phyloP scores from a whole-genome alignment of 1,140 invertebrate genomes.

The Drosophila athabasca region DNA sequence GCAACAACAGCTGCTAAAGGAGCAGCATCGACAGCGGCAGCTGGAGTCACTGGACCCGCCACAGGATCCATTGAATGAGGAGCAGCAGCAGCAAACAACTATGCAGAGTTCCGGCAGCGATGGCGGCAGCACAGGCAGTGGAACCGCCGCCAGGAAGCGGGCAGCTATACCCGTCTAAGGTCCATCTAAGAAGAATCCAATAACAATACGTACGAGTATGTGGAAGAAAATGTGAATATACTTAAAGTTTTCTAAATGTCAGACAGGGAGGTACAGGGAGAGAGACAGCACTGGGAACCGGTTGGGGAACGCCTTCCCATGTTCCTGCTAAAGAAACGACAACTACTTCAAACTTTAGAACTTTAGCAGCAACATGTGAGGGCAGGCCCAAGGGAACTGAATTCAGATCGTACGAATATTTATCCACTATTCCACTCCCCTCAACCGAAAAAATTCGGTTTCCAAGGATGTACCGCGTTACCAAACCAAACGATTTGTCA shows the following conservation, averaged over 20 bases:
- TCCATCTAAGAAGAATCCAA: neutral
- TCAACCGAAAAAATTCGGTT: too few relatives aligned
- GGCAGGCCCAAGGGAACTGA: too few relatives aligned
- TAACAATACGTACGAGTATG: neutral
- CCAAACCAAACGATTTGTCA: constrained; percentile 39
- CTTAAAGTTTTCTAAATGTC: neutral
- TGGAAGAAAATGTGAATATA: constrained; percentile 14
- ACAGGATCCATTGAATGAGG: constrained; percentile 19
- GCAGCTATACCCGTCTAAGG: constrained; percentile 75
- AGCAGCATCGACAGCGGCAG: constrained; percentile 59
- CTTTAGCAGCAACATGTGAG: too few relatives aligned
- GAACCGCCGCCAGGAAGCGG: constrained; percentile 64
- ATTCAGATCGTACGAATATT: too few relatives aligned
- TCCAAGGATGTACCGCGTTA: too few relatives aligned
- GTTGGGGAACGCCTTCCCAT: neutral
- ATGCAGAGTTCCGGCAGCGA: constrained; percentile 55
- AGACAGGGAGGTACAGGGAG: too few relatives aligned
- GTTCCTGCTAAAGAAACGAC: constrained; percentile 3
- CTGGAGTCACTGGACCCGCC: constrained; percentile 17
- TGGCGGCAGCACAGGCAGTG: constrained; percentile 58
- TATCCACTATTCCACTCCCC: too few relatives aligned
- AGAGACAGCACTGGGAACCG: too few relatives aligned
- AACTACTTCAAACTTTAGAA: constrained; percentile 19
- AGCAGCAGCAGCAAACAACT: constrained; percentile 8
- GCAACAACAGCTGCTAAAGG: constrained; percentile 68